These are phyloP conservation scores for Taphrorychus bicolor DNA, from an alignment of 2,888 invertebrate genomes.

Conservation along the genomic window DNA sequence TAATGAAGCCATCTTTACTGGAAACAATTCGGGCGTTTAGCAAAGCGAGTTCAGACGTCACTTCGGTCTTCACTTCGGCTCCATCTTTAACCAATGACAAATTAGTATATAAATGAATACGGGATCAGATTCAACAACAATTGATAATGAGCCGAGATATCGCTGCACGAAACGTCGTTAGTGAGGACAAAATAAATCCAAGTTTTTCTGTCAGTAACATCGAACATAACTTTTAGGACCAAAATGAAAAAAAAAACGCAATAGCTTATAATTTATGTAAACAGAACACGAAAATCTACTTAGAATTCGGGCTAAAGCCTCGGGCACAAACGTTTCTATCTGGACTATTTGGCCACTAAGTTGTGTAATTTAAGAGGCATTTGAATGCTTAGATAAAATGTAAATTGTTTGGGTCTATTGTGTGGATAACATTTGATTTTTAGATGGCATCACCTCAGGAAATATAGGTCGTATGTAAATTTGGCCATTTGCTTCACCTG, in stretches of 20 bases:
- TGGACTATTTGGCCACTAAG: neutral
- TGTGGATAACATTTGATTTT: neutral
- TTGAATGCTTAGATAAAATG: neutral
- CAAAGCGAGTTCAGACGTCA: too few relatives aligned
- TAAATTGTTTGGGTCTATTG: neutral
- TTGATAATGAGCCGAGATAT: too few relatives aligned
- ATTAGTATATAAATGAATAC: too few relatives aligned
- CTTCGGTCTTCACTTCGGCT: too few relatives aligned
- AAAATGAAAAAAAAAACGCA: too few relatives aligned
- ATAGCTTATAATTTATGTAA: neutral
- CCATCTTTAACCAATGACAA: too few relatives aligned
- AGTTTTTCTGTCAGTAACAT: too few relatives aligned
- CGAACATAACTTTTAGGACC: neutral
- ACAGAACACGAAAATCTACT: neutral
- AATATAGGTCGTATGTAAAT: constrained; percentile 69
- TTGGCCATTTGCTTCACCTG: constrained; percentile 70
- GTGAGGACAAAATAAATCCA: too few relatives aligned
- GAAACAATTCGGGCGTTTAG: too few relatives aligned
- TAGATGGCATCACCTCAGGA: constrained; percentile 67
- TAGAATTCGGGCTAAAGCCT: neutral
- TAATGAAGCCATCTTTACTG: too few relatives aligned
- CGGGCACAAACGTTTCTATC: neutral
- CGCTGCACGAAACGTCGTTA: too few relatives aligned
- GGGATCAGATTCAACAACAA: too few relatives aligned
- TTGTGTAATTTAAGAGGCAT: neutral